phyloP scores from a whole-genome alignment of 2,888 invertebrate genomes.

The Athalia rosae region DNA sequence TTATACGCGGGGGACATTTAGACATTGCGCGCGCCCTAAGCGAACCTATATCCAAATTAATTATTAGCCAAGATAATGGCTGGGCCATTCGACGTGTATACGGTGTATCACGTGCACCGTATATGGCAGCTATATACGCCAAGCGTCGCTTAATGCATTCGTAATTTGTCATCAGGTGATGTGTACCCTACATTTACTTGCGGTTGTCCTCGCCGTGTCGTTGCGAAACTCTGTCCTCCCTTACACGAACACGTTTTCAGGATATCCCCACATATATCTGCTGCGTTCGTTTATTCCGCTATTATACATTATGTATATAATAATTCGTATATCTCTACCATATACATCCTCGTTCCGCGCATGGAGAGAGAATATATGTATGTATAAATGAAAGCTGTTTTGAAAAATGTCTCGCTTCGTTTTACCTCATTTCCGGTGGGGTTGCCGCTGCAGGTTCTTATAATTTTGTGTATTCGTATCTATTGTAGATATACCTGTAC shows the following conservation, averaged over 20 bases:
- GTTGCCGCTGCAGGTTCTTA: not conserved
- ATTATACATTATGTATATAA: not conserved
- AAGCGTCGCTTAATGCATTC: conserved; percentile 43
- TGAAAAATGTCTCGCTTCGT: not conserved
- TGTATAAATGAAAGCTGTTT: too few species aligned
- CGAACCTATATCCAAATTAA: conserved; percentile 35
- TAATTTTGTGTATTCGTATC: too few species aligned
- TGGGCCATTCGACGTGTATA: conserved; percentile 31
- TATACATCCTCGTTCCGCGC: not conserved
- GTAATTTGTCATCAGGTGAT: conserved; percentile 44
- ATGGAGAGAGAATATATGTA: not conserved
- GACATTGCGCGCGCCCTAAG: not conserved
- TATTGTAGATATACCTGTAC: too few species aligned
- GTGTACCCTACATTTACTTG: conserved; percentile 29
- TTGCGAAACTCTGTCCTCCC: not conserved
- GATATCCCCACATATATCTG: not conserved
- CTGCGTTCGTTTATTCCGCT: not conserved
- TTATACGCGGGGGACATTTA: not conserved
- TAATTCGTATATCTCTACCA: not conserved
- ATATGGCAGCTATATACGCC: conserved; percentile 9
- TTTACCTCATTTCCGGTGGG: not conserved
- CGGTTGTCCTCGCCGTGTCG: not conserved
- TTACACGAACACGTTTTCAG: not conserved
- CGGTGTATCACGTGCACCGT: not conserved
- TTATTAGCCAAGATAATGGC: conserved; percentile 44